These are phyloP conservation scores for Teleopsis dalmanni DNA, from an alignment of 1,140 invertebrate genomes.

Conservation along the genomic window DNA sequence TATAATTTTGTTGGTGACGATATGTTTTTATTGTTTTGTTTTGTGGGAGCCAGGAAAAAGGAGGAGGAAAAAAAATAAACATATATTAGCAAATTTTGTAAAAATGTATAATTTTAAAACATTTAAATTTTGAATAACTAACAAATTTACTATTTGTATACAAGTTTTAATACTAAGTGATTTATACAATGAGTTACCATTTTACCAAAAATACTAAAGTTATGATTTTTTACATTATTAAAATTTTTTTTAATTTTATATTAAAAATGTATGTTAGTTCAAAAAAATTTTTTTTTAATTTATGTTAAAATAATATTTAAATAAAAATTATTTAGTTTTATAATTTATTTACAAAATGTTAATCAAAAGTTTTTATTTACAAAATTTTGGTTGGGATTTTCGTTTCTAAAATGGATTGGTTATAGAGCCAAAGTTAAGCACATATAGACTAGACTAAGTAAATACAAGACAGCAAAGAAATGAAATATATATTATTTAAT, in stretches of 20 bases:
- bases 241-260: neutral
- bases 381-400: conserved; percentile 12
- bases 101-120: conserved; percentile 4
- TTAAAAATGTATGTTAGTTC: neutral
- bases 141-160: conserved; percentile 1
- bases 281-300: neutral
- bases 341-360: neutral
- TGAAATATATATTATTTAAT: no score
- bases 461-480: no score
- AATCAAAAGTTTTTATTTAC: conserved; percentile 5
- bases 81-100: conserved; percentile 9
- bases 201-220: neutral
- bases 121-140: neutral
- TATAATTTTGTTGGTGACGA: neutral
- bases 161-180: neutral
- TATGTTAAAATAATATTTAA: neutral
- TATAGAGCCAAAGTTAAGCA: no score
- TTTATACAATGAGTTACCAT: neutral
- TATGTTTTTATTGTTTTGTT: neutral
- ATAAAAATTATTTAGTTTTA: neutral
- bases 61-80: conserved; percentile 8
- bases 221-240: no score
- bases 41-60: neutral
- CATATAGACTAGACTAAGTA: no score
- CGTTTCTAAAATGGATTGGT: no score